Percentiles rank a stretch among this genome's conserved stretches.
These are phyloP conservation scores for Lepidotrigona ventralis DNA, from an alignment of 1,140 invertebrate genomes.

Conservation along the genomic window DNA sequence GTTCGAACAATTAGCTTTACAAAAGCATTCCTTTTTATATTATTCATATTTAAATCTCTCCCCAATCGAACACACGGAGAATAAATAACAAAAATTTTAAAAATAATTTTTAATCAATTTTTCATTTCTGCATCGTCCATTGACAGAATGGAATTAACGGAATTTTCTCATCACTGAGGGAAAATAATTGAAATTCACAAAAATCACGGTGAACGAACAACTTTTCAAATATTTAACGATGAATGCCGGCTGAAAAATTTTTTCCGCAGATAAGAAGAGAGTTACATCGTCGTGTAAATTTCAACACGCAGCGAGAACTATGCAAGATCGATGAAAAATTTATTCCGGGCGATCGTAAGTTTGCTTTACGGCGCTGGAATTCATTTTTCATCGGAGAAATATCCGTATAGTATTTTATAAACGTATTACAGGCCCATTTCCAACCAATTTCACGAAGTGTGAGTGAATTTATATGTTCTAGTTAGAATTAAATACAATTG, in stretches of 20 bases:
- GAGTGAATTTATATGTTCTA: conserved; percentile 19
- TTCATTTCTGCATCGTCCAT: no score
- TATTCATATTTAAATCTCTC: no score
- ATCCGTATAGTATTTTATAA: conserved; percentile 13
- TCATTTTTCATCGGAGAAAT: conserved; percentile 14
- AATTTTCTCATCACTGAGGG: no score
- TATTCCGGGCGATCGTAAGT: neutral
- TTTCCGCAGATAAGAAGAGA: neutral
- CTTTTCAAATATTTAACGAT: neutral
- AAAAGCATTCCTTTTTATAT: no score
- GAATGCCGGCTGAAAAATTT: neutral
- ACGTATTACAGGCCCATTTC: conserved; percentile 4
- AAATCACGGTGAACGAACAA: no score
- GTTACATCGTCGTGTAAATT: neutral
- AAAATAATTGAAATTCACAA: no score
- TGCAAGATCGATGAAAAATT: neutral
- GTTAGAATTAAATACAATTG: conserved; percentile 1
- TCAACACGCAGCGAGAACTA: neutral
- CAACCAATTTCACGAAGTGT: conserved; percentile 12
- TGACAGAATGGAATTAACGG: no score
- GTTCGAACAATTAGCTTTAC: no score
- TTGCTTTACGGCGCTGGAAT: neutral
- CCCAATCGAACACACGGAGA: no score
- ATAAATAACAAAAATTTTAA: no score
- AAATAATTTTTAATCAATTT: no score